phyloP scores from a whole-genome alignment of 1,140 invertebrate species.

The Dendroctonus ponderosae region DNA sequence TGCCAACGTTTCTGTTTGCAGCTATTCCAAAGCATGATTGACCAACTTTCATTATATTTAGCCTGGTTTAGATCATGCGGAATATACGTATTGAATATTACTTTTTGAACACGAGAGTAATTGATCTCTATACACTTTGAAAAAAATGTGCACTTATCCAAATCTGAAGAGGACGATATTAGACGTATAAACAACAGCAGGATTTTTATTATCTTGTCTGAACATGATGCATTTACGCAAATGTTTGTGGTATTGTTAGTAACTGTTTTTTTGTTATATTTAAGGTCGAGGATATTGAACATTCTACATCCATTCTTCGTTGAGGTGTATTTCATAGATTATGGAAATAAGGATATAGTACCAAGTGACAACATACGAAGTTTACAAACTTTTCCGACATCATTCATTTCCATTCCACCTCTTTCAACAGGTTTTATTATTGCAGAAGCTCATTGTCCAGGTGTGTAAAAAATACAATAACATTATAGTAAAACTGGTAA shows the following conservation, averaged over 20 bases:
- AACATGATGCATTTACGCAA: no score
- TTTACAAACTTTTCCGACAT: slow-evolving; percentile 54
- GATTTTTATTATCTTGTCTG: not conserved
- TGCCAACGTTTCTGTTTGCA: no score
- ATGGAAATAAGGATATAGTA: slow-evolving; percentile 64
- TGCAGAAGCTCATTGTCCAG: slow-evolving; percentile 47
- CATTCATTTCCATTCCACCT: slow-evolving; percentile 55
- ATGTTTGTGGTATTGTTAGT: not conserved
- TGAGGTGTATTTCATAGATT: slow-evolving; percentile 68
- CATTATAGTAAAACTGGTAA: no score
- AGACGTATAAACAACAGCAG: no score
- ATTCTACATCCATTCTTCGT: slow-evolving; percentile 53
- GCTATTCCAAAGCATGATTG: no score
- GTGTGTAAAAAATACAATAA: not conserved
- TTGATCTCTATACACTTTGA: no score
- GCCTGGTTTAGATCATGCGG: no score
- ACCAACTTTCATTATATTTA: no score
- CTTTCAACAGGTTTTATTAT: slow-evolving; percentile 61
- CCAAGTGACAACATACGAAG: slow-evolving; percentile 57
- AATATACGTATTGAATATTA: no score
- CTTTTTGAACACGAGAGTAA: no score
- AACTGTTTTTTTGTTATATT: not conserved
- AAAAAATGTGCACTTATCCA: no score
- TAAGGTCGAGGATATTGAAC: slow-evolving; percentile 55
- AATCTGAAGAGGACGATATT: no score